Evolutionary conservation across 2,113 vertebrate species (phyloP).

Genomic region (Barbus barbus): DNA sequence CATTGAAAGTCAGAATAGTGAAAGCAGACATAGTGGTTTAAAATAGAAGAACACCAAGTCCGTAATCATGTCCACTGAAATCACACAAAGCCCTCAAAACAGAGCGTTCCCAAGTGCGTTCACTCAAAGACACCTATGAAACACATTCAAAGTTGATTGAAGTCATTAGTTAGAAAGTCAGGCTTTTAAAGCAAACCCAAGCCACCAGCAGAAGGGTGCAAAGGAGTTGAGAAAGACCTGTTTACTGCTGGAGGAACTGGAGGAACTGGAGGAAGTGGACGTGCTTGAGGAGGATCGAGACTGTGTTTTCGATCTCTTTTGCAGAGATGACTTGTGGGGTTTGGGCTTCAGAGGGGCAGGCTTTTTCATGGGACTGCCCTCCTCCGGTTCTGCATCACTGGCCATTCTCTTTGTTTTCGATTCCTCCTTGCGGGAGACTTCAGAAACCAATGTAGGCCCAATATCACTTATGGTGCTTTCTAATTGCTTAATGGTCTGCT

Average conservation of each 20-base stretch:
- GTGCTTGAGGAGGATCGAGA: conserved; percentile 78
- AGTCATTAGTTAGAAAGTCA: conserved; percentile 64
- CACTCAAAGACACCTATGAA: conserved; percentile 74
- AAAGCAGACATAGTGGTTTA: conserved; percentile 32
- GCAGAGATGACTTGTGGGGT: conserved; percentile 69
- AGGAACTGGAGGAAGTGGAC: conserved; percentile 61
- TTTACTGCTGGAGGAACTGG: conserved; percentile 71
- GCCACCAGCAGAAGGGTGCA: conserved; percentile 79
- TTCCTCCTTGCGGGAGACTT: conserved; percentile 69
- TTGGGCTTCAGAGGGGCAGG: conserved; percentile 60
- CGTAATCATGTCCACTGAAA: conserved; percentile 65
- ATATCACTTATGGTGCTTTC: conserved; percentile 96
- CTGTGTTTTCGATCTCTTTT: conserved; percentile 78
- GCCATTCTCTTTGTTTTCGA: conserved; percentile 66
- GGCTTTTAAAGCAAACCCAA: conserved; percentile 62
- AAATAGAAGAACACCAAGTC: conserved; percentile 57
- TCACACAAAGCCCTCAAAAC: conserved; percentile 67
- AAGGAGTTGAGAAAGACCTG: conserved; percentile 85
- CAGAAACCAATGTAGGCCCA: conserved; percentile 72
- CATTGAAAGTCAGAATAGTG: conserved; percentile 22
- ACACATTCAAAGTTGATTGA: conserved; percentile 70
- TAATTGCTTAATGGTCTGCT: conserved; percentile 96
- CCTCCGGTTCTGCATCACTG: conserved; percentile 56
- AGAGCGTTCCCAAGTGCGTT: conserved; percentile 70
- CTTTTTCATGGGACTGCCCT: conserved; percentile 65